These are phyloP conservation scores for Cataglyphis altisquamis DNA, from an alignment of 2,888 invertebrate species.

Conservation along the genomic window DNA sequence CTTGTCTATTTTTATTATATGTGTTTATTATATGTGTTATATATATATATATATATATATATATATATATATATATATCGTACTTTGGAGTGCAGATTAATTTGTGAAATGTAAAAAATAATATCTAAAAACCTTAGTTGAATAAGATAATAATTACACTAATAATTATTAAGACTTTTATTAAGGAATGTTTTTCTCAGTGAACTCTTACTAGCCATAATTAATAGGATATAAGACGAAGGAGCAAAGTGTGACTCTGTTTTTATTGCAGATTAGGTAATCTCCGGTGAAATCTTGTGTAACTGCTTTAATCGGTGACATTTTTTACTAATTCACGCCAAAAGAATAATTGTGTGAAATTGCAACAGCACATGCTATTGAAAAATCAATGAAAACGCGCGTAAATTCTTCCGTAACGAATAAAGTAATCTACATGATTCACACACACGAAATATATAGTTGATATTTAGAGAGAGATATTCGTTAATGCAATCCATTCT, in stretches of 20 bases:
- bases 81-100: neutral
- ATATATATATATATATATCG: neutral
- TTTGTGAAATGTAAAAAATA: constrained; percentile 4
- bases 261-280: neutral
- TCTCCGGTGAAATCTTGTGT: neutral
- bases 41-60: neutral
- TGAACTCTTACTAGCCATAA: neutral
- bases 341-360: neutral
- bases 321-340: neutral
- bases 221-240: neutral
- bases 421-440: neutral
- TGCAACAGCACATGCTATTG: neutral
- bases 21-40: constrained; percentile 4
- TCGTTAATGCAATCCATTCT: neutral
- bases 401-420: constrained; percentile 8
- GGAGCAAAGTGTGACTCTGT: neutral
- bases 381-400: neutral
- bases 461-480: neutral
- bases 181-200: neutral
- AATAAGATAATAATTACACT: neutral
- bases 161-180: neutral
- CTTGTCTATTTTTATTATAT: constrained; percentile 46
- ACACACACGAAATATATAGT: neutral
- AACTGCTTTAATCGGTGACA: neutral
- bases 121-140: neutral